phyloP scores from a whole-genome alignment of 2,113 vertebrate genomes.

The Archocentrus centrarchus region DNA sequence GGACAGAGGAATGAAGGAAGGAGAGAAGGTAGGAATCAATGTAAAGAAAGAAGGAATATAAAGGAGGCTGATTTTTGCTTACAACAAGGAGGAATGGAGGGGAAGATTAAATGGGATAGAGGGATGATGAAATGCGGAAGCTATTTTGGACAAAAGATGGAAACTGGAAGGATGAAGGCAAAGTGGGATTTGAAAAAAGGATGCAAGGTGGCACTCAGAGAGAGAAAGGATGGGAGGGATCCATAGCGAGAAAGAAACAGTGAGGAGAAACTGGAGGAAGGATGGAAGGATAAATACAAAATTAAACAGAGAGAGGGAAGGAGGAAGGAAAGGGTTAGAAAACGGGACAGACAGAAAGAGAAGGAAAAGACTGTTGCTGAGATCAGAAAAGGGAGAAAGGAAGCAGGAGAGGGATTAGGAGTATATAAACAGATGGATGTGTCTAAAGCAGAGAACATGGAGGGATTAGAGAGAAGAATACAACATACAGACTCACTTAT shows the following conservation, averaged over 20 bases:
- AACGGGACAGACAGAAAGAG: neutral
- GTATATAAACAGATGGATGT: slow-evolving; percentile 30
- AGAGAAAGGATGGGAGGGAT: neutral
- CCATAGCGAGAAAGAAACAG: too few relatives aligned
- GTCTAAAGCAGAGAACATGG: neutral
- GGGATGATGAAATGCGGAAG: neutral
- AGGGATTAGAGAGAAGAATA: neutral
- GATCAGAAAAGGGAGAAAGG: neutral
- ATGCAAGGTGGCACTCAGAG: neutral
- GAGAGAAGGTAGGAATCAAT: neutral
- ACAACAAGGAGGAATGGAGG: neutral
- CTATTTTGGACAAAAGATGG: neutral
- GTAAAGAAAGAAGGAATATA: neutral
- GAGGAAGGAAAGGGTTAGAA: too few relatives aligned
- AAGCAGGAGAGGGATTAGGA: neutral
- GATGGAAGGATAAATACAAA: neutral
- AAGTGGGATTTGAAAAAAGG: neutral
- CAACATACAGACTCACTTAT: neutral
- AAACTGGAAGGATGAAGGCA: neutral
- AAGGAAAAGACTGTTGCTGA: neutral
- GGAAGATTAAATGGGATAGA: neutral
- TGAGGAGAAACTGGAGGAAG: neutral
- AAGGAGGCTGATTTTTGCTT: neutral
- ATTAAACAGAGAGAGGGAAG: neutral
- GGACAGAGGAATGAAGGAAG: neutral